A percentile compares a stretch with the other conserved stretches of the same genome.
phyloP scores from a whole-genome alignment of 2,888 invertebrate genomes.

The Nezara viridula region DNA sequence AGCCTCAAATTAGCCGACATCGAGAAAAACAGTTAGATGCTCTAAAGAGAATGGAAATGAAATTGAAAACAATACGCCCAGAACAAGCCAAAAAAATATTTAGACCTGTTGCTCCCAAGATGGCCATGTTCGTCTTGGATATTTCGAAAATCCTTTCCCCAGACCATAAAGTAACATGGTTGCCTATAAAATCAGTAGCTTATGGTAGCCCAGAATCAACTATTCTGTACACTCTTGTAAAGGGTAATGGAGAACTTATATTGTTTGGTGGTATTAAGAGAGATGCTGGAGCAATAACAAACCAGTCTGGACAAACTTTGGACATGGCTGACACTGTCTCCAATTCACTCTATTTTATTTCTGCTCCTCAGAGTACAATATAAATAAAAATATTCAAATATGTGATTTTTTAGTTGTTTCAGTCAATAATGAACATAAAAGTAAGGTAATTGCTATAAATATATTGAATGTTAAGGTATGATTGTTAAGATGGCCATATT shows the following conservation, averaged over 20 bases:
- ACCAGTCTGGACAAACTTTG: slow-evolving; percentile 68
- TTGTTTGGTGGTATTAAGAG: slow-evolving; percentile 97
- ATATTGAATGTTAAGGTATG: neutral
- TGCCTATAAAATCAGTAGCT: slow-evolving; percentile 78
- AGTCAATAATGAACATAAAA: neutral
- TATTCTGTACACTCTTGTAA: slow-evolving; percentile 89
- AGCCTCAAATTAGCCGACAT: slow-evolving; percentile 51
- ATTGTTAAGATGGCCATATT: slow-evolving; percentile 3
- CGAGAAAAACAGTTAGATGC: slow-evolving; percentile 77
- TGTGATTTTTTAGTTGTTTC: slow-evolving; percentile 35
- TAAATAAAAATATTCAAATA: slow-evolving; percentile 46
- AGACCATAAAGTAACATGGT: slow-evolving; percentile 78
- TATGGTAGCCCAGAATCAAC: slow-evolving; percentile 87
- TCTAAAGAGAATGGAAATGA: slow-evolving; percentile 77
- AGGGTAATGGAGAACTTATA: slow-evolving; percentile 91
- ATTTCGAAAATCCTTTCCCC: slow-evolving; percentile 79
- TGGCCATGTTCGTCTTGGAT: slow-evolving; percentile 89
- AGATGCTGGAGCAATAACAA: slow-evolving; percentile 69
- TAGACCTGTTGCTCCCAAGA: slow-evolving; percentile 75
- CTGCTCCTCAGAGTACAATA: slow-evolving; percentile 72
- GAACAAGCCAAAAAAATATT: slow-evolving; percentile 70
- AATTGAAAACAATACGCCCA: slow-evolving; percentile 69
- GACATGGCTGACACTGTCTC: slow-evolving; percentile 78
- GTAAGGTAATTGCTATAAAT: neutral
- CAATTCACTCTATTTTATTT: slow-evolving; percentile 83